Evolutionary conservation across 23 tunicate species (phyloP).

Genomic region (Pegea sp.): DNA sequence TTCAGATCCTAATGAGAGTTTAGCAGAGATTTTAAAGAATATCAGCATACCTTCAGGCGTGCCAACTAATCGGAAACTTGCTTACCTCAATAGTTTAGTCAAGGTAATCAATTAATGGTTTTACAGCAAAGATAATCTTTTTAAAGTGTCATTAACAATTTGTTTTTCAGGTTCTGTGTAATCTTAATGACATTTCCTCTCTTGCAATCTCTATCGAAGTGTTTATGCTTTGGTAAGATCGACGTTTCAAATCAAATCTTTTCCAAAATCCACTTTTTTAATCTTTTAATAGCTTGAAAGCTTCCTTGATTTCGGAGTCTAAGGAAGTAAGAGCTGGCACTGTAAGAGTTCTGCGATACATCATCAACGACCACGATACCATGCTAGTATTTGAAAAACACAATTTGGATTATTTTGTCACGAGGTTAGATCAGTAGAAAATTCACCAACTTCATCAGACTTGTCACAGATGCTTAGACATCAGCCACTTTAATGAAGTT

Average conservation of each 20-base stretch:
- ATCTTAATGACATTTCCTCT: neutral
- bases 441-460: neutral
- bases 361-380: slow-evolving; percentile 28
- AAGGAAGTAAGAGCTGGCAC: slow-evolving; percentile 79
- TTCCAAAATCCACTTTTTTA: neutral
- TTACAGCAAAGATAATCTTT: too few species aligned
- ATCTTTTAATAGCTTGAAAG: slow-evolving; percentile 22
- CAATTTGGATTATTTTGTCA: slow-evolving; percentile 47
- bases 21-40: slow-evolving; percentile 31
- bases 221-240: neutral
- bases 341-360: slow-evolving; percentile 51
- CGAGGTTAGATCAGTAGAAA: slow-evolving; percentile 9
- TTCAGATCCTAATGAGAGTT: slow-evolving; percentile 39
- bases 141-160: too few species aligned
- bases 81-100: slow-evolving; percentile 54
- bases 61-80: slow-evolving; percentile 31
- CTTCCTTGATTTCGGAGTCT: slow-evolving; percentile 54
- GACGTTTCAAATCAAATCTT: neutral
- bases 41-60: slow-evolving; percentile 12
- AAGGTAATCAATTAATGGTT: slow-evolving; percentile 10
- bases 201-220: neutral
- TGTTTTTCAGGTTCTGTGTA: too few species aligned
- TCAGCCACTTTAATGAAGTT: slow-evolving; percentile 85
- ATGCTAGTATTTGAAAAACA: slow-evolving; percentile 20
- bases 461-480: slow-evolving; percentile 53